phyloP scores from a whole-genome alignment of 2,888 invertebrate genomes.

The Leptopterna dolabrata region DNA sequence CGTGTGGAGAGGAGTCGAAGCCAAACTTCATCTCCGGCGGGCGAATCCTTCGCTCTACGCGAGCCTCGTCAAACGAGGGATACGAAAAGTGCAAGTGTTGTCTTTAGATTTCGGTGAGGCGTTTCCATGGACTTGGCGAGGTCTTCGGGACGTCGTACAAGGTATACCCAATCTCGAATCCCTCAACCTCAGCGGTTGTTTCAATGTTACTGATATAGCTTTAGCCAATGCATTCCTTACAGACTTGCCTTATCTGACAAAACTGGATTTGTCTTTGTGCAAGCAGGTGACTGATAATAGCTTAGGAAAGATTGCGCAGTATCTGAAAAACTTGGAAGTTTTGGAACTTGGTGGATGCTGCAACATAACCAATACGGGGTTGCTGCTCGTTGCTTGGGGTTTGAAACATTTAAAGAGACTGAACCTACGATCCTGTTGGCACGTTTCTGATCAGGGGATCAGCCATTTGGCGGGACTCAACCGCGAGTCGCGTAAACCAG shows the following conservation, averaged over 20 bases:
- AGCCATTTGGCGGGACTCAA: conserved; percentile 81
- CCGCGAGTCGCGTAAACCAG: conserved; percentile 72
- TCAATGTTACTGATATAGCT: conserved; percentile 89
- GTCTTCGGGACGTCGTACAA: conserved; percentile 85
- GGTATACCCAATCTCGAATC: conserved; percentile 88
- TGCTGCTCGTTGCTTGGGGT: conserved; percentile 88
- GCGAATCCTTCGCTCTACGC: conserved; percentile 87
- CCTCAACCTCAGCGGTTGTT: conserved; percentile 91
- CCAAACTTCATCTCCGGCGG: conserved; percentile 86
- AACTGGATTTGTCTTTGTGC: conserved; percentile 89
- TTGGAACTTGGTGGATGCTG: conserved; percentile 92
- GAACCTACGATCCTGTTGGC: conserved; percentile 92
- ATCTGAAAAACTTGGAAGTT: conserved; percentile 85
- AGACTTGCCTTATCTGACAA: conserved; percentile 80
- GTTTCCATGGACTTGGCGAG: conserved; percentile 70
- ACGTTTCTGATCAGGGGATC: conserved; percentile 90
- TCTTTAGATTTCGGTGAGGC: conserved; percentile 70
- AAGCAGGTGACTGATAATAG: conserved; percentile 95
- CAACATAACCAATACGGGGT: conserved; percentile 88
- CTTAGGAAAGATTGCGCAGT: conserved; percentile 85
- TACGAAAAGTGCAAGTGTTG: conserved; percentile 88
- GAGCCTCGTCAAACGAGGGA: conserved; percentile 87
- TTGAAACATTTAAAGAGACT: conserved; percentile 84
- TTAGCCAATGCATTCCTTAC: conserved; percentile 84
- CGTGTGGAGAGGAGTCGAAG: conserved; percentile 94